phyloP scores from a whole-genome alignment of 92 coral and sea anemone genomes.

The Muricea muricata region DNA sequence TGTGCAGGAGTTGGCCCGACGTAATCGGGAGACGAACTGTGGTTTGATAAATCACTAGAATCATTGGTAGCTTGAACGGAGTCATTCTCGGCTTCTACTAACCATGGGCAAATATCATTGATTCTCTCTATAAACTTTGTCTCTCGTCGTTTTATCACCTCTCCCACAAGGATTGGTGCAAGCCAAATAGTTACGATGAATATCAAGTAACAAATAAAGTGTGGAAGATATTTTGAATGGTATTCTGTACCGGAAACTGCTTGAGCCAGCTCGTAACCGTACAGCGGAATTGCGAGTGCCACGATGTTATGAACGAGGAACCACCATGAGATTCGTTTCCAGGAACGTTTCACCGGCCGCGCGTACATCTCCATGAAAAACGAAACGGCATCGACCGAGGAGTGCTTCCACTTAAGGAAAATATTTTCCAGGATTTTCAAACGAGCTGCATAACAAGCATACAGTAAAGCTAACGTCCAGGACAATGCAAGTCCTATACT shows the following conservation, averaged over 20 bases:
- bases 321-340: conserved; percentile 49
- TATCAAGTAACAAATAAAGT: conserved; percentile 32
- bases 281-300: conserved; percentile 45
- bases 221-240: conserved; percentile 25
- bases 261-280: conserved; percentile 41
- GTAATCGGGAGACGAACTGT: background rate
- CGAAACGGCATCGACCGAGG: conserved; percentile 16
- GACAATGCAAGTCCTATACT: conserved; percentile 6
- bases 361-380: conserved; percentile 18
- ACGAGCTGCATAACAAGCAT: conserved; percentile 16
- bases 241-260: conserved; percentile 5
- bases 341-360: conserved; percentile 32
- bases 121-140: background rate
- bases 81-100: background rate
- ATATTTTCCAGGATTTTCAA: conserved; percentile 8
- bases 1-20: background rate
- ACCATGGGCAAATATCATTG: conserved; percentile 24
- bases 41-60: too few relatives aligned
- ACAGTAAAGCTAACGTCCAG: conserved; percentile 21
- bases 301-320: conserved; percentile 40
- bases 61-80: background rate
- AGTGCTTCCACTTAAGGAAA: conserved; percentile 3
- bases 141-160: conserved; percentile 20
- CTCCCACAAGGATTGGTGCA: background rate
- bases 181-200: conserved; percentile 30